Conservation (phyloP, 1,140 invertebrate species). For the Drosophila carrolli region DNA sequence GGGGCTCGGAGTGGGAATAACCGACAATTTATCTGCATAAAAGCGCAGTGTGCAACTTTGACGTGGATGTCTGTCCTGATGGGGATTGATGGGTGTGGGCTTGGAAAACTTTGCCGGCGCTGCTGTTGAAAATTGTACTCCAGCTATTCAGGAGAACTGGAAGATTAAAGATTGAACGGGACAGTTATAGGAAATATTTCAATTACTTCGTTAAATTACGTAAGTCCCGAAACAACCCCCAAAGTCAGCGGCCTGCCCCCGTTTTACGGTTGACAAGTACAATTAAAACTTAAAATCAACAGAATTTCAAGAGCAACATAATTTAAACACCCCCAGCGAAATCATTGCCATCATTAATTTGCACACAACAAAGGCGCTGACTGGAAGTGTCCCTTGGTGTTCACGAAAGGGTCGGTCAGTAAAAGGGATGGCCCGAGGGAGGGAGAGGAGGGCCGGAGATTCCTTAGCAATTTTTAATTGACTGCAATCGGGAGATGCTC, state of each 20-base stretch:
- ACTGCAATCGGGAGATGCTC: constrained; percentile 35
- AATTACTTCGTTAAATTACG: not conserved
- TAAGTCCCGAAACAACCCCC: not conserved
- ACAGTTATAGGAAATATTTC: constrained; percentile 11
- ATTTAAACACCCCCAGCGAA: constrained; percentile 24
- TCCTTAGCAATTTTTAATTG: constrained; percentile 51
- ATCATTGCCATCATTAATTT: constrained; percentile 64
- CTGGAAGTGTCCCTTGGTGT: constrained; percentile 22
- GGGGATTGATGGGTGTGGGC: constrained; percentile 73
- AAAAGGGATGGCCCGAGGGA: not conserved
- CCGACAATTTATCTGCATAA: constrained; percentile 83
- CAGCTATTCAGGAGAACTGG: not conserved
- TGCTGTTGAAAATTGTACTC: constrained; percentile 48
- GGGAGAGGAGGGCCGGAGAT: not conserved
- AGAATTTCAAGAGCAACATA: constrained; percentile 49
- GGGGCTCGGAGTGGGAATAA: constrained; percentile 35
- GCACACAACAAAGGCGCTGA: constrained; percentile 41
- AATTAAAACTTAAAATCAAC: constrained; percentile 59
- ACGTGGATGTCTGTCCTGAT: constrained; percentile 67
- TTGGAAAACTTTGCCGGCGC: constrained; percentile 61
- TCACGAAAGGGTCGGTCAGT: constrained; percentile 54
- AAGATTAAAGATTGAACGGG: constrained; percentile 25
- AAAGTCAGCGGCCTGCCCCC: not conserved
- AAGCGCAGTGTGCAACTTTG: constrained; percentile 82
- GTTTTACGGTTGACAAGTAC: constrained; percentile 24